Percentiles rank a stretch among this genome's conserved stretches.
These are phyloP conservation scores for Calidris pygmaea DNA, from an alignment of 2,113 vertebrate species.

Conservation along the genomic window DNA sequence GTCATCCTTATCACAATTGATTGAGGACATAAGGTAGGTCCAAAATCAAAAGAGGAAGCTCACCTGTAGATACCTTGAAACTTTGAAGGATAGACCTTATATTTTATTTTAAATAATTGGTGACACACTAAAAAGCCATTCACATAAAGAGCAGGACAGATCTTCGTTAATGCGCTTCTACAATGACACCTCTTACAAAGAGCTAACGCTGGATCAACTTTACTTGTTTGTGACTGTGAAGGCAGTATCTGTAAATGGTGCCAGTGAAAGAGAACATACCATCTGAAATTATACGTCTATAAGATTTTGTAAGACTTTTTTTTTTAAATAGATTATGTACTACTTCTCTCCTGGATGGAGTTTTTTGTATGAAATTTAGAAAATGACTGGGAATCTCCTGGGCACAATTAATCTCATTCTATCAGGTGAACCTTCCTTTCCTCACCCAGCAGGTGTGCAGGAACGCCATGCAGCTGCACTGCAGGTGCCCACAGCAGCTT, in stretches of 20 bases:
- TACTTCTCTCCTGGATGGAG: background rate
- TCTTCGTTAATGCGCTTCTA: background rate
- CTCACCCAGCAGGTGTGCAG: fast-evolving
- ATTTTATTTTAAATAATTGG: background rate
- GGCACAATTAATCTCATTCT: background rate
- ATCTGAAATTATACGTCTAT: background rate
- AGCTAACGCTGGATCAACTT: background rate
- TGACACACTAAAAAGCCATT: background rate
- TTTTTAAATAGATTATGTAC: background rate
- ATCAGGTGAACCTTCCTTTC: background rate
- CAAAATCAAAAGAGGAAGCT: background rate
- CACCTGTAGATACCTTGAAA: background rate
- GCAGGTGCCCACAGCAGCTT: background rate
- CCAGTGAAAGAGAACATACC: background rate
- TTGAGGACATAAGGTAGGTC: background rate
- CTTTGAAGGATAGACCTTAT: background rate
- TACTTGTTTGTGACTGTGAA: background rate
- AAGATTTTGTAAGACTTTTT: background rate
- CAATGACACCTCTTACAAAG: background rate
- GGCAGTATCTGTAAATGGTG: background rate
- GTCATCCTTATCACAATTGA: background rate
- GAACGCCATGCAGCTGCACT: background rate
- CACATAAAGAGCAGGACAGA: background rate
- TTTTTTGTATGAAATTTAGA: background rate
- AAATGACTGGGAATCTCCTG: background rate